Evolutionary conservation across 2,888 invertebrate genomes (phyloP), one percentile per base, ranked within the genome.

Genomic region (Gryllus longicercus): DNA sequence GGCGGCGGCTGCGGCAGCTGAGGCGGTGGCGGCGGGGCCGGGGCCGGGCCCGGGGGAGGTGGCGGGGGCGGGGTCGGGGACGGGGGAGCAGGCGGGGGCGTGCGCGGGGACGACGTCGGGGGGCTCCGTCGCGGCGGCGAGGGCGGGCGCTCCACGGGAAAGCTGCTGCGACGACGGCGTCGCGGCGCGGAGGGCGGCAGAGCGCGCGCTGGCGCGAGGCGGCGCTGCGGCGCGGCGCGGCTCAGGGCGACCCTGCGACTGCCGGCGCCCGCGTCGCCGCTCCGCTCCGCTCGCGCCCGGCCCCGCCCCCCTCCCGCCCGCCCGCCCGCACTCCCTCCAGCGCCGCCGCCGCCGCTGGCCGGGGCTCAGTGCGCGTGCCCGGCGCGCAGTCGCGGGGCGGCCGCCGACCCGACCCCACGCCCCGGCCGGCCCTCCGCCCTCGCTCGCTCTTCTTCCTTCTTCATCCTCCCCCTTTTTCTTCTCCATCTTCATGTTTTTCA

Each of bases 71-170:
- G 79, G 79, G 78, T 80, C 81, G 81, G 82, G 80, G 78, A 78
- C 80, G 80, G 77, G 77, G 81, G 83, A 81, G 81, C 83, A 82
- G 83, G 83, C 84, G 83, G 82, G 83, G 84, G 82, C 82, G 82
- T 81, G 82, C 82, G 63, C n/a, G 23, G 78, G 78, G 23, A 18
- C n/a, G 12, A 49, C 75, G 25, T 38, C 49, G 21, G 50, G 50
- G 75, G 75, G 75, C 49, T 75, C 79, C 75, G 74, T 25, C n/a
- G 74, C 79, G n/a, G 51, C 51, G 74, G 78, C 50, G 16, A 14
- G 51, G 12, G 23, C 76, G 49, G 76, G 76, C 25, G 76, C 49
- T 76, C 21, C 49, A 76, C 50, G 49, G 50, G 10, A 76, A 38
- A 10, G 74, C 78, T 11, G 50, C 51, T 21, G 78, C 50, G 16